phyloP scores from a whole-genome alignment of 2,888 invertebrate species.

The Globia sparganii region DNA sequence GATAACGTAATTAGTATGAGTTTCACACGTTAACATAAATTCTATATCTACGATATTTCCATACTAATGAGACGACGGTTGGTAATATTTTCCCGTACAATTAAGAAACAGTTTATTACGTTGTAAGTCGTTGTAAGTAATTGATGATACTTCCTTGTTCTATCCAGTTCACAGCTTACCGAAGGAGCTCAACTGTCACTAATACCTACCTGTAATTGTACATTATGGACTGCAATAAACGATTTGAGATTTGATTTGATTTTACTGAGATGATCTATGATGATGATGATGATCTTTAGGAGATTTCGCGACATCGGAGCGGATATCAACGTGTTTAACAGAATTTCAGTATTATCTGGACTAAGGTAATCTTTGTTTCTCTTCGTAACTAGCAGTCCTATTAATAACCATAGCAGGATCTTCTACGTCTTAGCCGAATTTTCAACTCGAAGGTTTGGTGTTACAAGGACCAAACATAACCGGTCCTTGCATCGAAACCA shows the following conservation, averaged over 20 bases:
- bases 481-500: background rate
- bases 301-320: too few relatives aligned
- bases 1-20: slow-evolving; percentile 47
- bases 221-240: too few relatives aligned
- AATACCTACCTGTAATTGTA: too few relatives aligned
- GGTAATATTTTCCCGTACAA: slow-evolving; percentile 41
- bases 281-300: too few relatives aligned
- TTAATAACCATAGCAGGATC: background rate
- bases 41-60: slow-evolving; percentile 42
- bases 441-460: background rate
- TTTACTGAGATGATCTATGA: too few relatives aligned
- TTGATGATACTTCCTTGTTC: slow-evolving; percentile 42
- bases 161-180: background rate
- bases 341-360: background rate
- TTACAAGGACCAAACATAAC: background rate
- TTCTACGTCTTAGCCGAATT: background rate
- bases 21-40: slow-evolving; percentile 46
- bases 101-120: slow-evolving; percentile 43
- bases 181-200: too few relatives aligned
- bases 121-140: slow-evolving; percentile 8
- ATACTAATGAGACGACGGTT: slow-evolving; percentile 27
- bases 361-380: background rate
- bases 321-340: too few relatives aligned
- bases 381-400: background rate
- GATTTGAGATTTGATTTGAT: too few relatives aligned